Evolutionary conservation across 2,888 invertebrate genomes (phyloP).

Genomic region (Drosophila differens): DNA sequence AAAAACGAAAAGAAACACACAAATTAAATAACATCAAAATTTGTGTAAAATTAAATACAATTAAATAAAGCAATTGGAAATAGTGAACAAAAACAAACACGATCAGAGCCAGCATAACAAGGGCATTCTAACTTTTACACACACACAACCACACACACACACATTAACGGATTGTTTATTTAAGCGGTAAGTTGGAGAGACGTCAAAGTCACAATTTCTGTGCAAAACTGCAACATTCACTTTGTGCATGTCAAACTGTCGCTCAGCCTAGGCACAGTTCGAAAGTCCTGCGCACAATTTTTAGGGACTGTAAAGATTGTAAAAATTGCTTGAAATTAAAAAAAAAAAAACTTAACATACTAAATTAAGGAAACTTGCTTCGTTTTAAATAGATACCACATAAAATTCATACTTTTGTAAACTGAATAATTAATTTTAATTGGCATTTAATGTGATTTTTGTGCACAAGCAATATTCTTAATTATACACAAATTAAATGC

Average conservation of each 20-base stretch:
- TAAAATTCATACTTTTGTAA: background rate
- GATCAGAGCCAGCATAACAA: conserved; percentile 27
- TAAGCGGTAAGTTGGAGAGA: conserved; percentile 64
- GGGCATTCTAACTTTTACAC: conserved; percentile 35
- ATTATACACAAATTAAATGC: conserved; percentile 36
- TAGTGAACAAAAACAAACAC: conserved; percentile 36
- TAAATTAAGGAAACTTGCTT: background rate
- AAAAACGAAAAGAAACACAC: conserved; percentile 38
- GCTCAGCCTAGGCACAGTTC: conserved; percentile 48
- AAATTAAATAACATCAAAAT: conserved; percentile 37
- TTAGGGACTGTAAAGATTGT: background rate
- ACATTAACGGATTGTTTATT: conserved; percentile 41
- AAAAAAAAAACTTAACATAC: background rate
- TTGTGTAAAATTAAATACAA: conserved; percentile 48
- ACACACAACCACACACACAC: background rate
- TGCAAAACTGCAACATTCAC: conserved; percentile 31
- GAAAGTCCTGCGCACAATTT: conserved; percentile 24
- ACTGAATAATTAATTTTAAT: background rate
- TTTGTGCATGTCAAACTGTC: conserved; percentile 37
- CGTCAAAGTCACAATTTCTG: conserved; percentile 21
- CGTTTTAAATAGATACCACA: background rate
- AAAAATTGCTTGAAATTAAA: background rate
- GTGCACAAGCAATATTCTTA: conserved; percentile 24
- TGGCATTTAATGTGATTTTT: background rate
- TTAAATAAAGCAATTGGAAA: conserved; percentile 42